Conservation (phyloP, 2,113 vertebrate species). For the Lagenorhynchus albirostris region DNA sequence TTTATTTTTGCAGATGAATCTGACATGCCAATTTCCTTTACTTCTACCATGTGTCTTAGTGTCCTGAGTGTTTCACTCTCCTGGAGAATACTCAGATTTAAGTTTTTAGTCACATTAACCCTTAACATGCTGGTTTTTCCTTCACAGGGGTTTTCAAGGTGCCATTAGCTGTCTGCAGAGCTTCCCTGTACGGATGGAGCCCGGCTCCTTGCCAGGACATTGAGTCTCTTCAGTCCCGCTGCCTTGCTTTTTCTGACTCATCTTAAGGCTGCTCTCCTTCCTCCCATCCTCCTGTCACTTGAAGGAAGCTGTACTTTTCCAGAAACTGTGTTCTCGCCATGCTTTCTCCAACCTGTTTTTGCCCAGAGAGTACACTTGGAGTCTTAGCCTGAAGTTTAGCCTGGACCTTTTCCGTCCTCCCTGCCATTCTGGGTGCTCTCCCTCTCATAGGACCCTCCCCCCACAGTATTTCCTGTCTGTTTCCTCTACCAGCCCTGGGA, state of each 20-base stretch:
- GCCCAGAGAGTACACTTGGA: neutral
- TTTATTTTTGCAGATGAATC: neutral
- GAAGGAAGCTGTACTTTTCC: neutral
- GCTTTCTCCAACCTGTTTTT: neutral
- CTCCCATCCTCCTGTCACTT: neutral
- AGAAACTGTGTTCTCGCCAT: neutral
- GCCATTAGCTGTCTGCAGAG: neutral
- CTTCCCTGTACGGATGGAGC: neutral
- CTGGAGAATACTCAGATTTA: too few species aligned
- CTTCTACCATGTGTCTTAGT: neutral
- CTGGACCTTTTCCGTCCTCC: fast-evolving
- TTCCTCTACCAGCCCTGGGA: neutral
- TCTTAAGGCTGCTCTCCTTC: neutral
- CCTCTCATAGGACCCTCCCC: fast-evolving
- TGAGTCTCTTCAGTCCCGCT: too few species aligned
- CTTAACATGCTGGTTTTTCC: neutral
- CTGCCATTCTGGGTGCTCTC: fast-evolving
- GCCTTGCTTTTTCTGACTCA: neutral
- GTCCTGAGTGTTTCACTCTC: neutral
- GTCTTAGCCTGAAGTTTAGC: neutral
- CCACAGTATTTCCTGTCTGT: fast-evolving
- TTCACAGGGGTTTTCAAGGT: neutral
- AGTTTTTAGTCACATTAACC: neutral
- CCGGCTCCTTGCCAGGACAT: neutral
- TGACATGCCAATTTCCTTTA: neutral